A percentile compares a stretch with the other conserved stretches of the same genome.
These are phyloP conservation scores for Esperia sulphurella DNA, from an alignment of 2,888 invertebrate genomes.

Conservation along the genomic window DNA sequence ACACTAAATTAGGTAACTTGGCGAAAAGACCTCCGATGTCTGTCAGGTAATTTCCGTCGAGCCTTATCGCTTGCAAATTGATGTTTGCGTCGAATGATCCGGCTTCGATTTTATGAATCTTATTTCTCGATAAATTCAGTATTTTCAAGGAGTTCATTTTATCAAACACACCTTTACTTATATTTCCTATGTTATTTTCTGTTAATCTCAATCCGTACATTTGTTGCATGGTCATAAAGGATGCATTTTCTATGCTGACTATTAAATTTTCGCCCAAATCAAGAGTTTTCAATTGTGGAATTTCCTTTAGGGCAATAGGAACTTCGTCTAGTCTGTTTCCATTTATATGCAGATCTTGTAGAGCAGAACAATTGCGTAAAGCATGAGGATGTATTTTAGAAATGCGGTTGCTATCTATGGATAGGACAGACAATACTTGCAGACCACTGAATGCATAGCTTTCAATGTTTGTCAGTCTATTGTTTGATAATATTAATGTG, in stretches of 20 bases:
- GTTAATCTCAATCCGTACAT: slow-evolving; percentile 90
- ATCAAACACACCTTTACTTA: slow-evolving; percentile 88
- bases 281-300: slow-evolving; percentile 87
- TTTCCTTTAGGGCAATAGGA: slow-evolving; percentile 85
- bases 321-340: slow-evolving; percentile 88
- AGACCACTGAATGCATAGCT: slow-evolving; percentile 88
- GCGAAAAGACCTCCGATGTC: slow-evolving; percentile 89
- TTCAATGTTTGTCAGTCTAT: slow-evolving; percentile 86
- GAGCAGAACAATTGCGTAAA: slow-evolving; percentile 87
- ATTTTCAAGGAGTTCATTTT: slow-evolving; percentile 89
- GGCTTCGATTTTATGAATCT: slow-evolving; percentile 87
- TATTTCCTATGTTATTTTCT: slow-evolving; percentile 90
- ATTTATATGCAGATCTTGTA: slow-evolving; percentile 90
- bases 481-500: slow-evolving; percentile 89
- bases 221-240: slow-evolving; percentile 89
- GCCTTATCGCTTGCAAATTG: slow-evolving; percentile 88
- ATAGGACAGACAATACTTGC: slow-evolving; percentile 86
- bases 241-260: slow-evolving; percentile 86
- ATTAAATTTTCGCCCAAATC: slow-evolving; percentile 93
- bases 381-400: slow-evolving; percentile 86
- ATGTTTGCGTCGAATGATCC: slow-evolving; percentile 88
- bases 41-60: slow-evolving; percentile 89
- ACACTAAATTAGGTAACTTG: slow-evolving; percentile 88
- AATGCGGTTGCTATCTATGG: slow-evolving; percentile 89
- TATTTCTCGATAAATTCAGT: slow-evolving; percentile 90